These are phyloP conservation scores for Neolamprologus longior DNA, from an alignment of 2,113 vertebrate species.

Conservation along the genomic window DNA sequence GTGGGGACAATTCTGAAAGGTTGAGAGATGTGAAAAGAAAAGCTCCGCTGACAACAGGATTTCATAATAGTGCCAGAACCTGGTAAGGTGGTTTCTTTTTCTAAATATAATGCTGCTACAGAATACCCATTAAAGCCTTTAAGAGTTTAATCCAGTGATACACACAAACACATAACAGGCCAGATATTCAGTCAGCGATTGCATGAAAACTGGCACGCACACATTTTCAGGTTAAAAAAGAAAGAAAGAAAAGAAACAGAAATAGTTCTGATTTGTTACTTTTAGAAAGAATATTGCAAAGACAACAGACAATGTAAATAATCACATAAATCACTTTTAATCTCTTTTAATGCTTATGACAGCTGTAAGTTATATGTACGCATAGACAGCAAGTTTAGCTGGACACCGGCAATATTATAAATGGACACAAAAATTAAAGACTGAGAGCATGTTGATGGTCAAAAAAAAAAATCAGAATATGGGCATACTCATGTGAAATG, in stretches of 20 bases:
- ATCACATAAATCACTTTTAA: constrained; percentile 41
- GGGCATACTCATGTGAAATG: background rate
- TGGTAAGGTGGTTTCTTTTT: background rate
- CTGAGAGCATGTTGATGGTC: background rate
- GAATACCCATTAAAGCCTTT: constrained; percentile 55
- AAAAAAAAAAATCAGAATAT: background rate
- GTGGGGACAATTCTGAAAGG: background rate
- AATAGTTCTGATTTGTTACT: constrained; percentile 34
- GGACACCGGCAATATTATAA: background rate
- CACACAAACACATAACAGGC: constrained; percentile 28
- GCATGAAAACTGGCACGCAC: constrained; percentile 26
- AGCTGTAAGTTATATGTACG: constrained; percentile 55
- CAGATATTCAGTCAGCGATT: constrained; percentile 9
- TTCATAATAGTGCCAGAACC: background rate
- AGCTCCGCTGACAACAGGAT: constrained; percentile 4
- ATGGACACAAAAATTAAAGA: background rate
- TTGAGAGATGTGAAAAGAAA: background rate
- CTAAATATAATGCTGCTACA: constrained; percentile 38
- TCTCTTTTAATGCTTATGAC: constrained; percentile 53
- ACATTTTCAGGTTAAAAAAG: background rate
- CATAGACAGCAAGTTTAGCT: constrained; percentile 28
- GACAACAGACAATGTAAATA: constrained; percentile 48
- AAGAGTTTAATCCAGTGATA: constrained; percentile 52
- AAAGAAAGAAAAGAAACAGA: background rate
- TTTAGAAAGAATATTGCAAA: constrained; percentile 27